A percentile compares a stretch with the other conserved stretches of the same genome.
phyloP scores from a whole-genome alignment of 2,797 vertebrate species.

The Thripadectes ignobilis region DNA sequence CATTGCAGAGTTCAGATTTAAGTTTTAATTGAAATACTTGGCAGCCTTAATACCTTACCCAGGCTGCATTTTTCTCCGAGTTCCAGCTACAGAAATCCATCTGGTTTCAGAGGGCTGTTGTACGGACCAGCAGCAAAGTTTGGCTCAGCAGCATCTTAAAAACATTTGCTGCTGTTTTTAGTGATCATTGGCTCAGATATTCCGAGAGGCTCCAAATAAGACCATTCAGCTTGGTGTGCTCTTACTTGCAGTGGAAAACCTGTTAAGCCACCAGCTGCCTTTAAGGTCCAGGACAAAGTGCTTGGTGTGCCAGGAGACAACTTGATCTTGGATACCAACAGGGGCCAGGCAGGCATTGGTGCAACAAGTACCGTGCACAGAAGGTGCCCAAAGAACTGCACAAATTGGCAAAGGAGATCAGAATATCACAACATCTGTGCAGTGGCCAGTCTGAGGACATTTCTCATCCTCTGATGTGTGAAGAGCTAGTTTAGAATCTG shows the following conservation, averaged over 20 bases:
- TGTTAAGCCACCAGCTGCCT: not conserved
- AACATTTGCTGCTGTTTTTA: not conserved
- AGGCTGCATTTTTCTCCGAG: not conserved
- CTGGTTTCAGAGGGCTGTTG: rapidly evolving
- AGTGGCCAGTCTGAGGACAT: not conserved
- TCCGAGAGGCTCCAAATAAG: not conserved
- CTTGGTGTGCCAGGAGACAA: not conserved
- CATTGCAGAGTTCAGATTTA: not conserved
- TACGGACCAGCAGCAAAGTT: not conserved
- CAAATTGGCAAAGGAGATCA: not conserved
- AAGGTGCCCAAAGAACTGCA: not conserved
- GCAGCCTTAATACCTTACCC: not conserved
- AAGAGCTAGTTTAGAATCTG: not conserved
- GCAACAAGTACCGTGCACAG: not conserved
- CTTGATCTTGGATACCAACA: not conserved
- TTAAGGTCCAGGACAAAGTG: not conserved
- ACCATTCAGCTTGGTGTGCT: not conserved
- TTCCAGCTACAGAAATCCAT: not conserved
- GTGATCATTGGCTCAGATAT: rapidly evolving
- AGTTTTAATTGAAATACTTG: constrained; percentile 39
- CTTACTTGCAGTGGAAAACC: not conserved
- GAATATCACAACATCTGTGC: not conserved
- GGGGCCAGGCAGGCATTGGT: not conserved
- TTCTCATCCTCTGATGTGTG: not conserved
- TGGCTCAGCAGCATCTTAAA: not conserved